These are phyloP conservation scores for Sceloporus tristichus DNA, from an alignment of 2,113 vertebrate species.

Conservation along the genomic window DNA sequence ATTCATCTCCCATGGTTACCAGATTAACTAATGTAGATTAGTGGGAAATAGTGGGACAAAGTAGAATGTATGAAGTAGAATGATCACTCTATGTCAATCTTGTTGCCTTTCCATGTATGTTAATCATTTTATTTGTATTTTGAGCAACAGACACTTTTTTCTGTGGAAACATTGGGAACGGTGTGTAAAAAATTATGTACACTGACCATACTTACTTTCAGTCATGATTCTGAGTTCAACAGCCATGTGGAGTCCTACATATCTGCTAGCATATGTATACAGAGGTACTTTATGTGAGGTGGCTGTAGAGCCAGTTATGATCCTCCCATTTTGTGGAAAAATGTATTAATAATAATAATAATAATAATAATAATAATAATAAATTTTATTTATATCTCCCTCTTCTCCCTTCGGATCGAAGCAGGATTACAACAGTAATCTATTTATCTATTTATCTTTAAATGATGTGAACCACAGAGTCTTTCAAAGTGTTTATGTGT, in stretches of 20 bases:
- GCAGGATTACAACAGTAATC: too few relatives aligned
- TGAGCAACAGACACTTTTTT: too few relatives aligned
- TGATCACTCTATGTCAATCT: not conserved
- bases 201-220: not conserved
- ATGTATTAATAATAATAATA: too few relatives aligned
- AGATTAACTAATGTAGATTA: not conserved
- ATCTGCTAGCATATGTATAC: not conserved
- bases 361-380: too few relatives aligned
- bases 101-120: not conserved
- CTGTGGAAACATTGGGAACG: too few relatives aligned
- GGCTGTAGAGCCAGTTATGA: not conserved
- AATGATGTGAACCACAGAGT: too few relatives aligned
- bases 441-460: too few relatives aligned
- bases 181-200: not conserved
- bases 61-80: not conserved
- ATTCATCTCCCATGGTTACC: not conserved
- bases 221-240: not conserved
- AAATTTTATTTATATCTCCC: too few relatives aligned
- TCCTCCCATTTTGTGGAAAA: too few relatives aligned
- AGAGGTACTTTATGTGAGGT: not conserved
- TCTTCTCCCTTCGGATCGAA: too few relatives aligned
- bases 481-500: too few relatives aligned
- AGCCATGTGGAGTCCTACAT: not conserved
- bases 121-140: not conserved
- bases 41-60: not conserved